These are phyloP conservation scores for Manis javanica DNA, from an alignment of 2,797 vertebrate genomes.

Conservation along the genomic window DNA sequence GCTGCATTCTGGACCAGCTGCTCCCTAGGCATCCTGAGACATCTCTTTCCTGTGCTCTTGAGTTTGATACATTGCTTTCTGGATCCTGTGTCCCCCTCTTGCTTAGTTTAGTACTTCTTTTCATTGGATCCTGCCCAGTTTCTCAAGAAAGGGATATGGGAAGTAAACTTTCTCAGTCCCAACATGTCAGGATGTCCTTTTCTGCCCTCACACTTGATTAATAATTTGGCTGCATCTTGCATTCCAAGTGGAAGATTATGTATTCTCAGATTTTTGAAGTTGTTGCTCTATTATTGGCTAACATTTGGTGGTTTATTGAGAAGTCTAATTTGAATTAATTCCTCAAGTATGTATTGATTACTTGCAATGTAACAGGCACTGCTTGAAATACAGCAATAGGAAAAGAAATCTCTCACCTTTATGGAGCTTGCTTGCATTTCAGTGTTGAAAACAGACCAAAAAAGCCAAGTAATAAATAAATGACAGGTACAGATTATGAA, in stretches of 20 bases:
- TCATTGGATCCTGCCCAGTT: conserved; percentile 31
- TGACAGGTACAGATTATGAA: neutral
- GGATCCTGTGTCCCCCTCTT: neutral
- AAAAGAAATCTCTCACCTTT: neutral
- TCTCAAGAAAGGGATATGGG: conserved; percentile 44
- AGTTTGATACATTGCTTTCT: neutral
- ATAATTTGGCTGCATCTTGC: conserved; percentile 52
- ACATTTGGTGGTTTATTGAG: neutral
- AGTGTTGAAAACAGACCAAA: neutral
- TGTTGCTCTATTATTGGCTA: conserved; percentile 50
- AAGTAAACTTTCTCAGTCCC: conserved; percentile 47
- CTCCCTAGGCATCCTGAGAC: neutral
- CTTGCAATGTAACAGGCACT: neutral
- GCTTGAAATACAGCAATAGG: neutral
- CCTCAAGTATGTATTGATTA: neutral
- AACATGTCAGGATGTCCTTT: conserved; percentile 59
- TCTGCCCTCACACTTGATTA: conserved; percentile 55
- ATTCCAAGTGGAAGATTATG: conserved; percentile 62
- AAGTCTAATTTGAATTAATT: conserved; percentile 56
- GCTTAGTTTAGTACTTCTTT: conserved; percentile 43
- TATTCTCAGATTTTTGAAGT: conserved; percentile 55
- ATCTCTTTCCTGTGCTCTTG: conserved; percentile 11
- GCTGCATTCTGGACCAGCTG: neutral
- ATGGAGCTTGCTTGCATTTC: neutral
- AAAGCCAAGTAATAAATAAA: neutral